Percentiles rank a stretch among this genome's conserved stretches.
Conservation (phyloP, 1,140 invertebrate genomes). For the Pseudomyrmex dendroicus region DNA sequence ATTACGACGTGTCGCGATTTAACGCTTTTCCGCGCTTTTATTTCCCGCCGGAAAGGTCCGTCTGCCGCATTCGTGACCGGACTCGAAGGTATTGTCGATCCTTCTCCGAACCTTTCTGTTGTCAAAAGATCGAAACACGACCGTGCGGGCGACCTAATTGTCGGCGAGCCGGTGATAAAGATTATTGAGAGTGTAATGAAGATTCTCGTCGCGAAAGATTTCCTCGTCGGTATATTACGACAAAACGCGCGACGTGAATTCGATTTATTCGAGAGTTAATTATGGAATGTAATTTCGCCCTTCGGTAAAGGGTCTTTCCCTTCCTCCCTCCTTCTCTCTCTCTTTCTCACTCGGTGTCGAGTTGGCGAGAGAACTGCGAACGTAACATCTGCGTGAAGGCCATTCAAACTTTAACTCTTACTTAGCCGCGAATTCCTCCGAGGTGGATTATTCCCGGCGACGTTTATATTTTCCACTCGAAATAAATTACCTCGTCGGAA, state of each 20-base stretch:
- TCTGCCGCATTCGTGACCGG: conserved; percentile 37
- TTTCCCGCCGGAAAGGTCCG: conserved; percentile 25
- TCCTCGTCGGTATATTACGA: neutral
- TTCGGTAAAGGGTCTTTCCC: too few relatives aligned
- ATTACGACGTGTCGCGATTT: conserved; percentile 52
- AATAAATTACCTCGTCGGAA: conserved; percentile 46
- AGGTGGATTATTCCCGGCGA: conserved; percentile 31
- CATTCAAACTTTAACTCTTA: conserved; percentile 43
- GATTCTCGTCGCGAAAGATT: neutral
- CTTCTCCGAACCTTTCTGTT: neutral
- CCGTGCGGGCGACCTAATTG: neutral
- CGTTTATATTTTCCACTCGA: conserved; percentile 50
- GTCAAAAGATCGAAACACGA: neutral
- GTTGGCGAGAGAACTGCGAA: neutral
- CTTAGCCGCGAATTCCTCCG: conserved; percentile 42
- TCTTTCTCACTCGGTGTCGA: too few relatives aligned
- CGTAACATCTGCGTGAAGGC: neutral
- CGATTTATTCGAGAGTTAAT: neutral
- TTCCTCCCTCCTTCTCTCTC: too few relatives aligned
- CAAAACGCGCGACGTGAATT: neutral
- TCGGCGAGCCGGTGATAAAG: too few relatives aligned
- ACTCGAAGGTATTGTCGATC: conserved; percentile 28
- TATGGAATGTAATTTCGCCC: neutral
- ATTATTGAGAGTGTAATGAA: too few relatives aligned
- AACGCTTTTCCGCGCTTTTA: conserved; percentile 37